These are phyloP conservation scores for Drosophila baimaii DNA, from an alignment of 1,140 invertebrate genomes.

Conservation along the genomic window DNA sequence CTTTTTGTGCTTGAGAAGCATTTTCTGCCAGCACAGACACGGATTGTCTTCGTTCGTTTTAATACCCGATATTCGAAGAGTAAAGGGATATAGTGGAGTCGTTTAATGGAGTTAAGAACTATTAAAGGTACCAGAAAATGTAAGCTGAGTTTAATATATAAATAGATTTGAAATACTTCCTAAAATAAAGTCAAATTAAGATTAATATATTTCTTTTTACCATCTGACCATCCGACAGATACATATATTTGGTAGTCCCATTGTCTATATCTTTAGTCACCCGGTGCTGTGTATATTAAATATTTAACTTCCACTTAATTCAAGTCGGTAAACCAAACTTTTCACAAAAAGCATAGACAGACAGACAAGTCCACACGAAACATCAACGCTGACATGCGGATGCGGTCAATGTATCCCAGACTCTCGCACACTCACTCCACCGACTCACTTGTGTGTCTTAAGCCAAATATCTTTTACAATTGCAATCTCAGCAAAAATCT, in stretches of 20 bases:
- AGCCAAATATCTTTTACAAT: slow-evolving; percentile 42
- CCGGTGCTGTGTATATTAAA: no score
- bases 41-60: background rate
- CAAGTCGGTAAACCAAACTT: slow-evolving; percentile 4
- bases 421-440: background rate
- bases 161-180: no score
- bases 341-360: background rate
- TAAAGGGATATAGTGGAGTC: background rate
- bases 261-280: no score
- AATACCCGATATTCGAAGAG: background rate
- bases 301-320: slow-evolving; percentile 14
- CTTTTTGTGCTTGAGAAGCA: slow-evolving; percentile 61
- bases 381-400: slow-evolving; percentile 11
- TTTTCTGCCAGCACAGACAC: slow-evolving; percentile 51
- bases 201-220: no score
- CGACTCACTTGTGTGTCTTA: slow-evolving; percentile 10
- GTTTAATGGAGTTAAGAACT: no score
- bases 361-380: background rate
- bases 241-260: no score
- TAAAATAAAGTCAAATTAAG: no score
- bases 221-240: no score
- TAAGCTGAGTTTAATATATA: no score
- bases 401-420: slow-evolving; percentile 28
- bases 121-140: no score
- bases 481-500: slow-evolving; percentile 30